Conservation (phyloP, 2,888 invertebrate genomes). For the Cetonia aurata region DNA sequence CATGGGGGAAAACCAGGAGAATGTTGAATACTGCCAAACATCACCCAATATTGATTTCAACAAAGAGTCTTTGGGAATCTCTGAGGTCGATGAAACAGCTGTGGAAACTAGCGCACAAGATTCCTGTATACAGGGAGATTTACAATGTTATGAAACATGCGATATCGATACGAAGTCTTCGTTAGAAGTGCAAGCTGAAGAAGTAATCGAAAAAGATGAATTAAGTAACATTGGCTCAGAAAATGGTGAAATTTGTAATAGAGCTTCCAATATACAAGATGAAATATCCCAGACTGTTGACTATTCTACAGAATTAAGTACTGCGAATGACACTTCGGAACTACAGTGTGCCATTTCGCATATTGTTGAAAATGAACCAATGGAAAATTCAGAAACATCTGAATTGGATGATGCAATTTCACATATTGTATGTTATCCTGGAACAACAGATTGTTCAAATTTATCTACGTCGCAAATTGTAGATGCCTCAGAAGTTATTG, state of each 20-base stretch:
- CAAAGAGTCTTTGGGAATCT: too few relatives aligned
- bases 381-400: constrained; percentile 22
- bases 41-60: too few relatives aligned
- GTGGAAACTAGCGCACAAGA: neutral
- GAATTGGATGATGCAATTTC: constrained; percentile 26
- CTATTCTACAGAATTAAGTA: neutral
- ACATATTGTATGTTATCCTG: constrained; percentile 11
- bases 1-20: neutral
- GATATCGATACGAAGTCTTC: too few relatives aligned
- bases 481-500: constrained; percentile 4
- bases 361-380: constrained; percentile 21
- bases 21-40: too few relatives aligned
- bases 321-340: constrained; percentile 9
- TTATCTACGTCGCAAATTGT: constrained; percentile 9
- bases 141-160: too few relatives aligned
- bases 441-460: neutral
- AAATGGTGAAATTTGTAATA: neutral
- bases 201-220: neutral
- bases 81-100: neutral
- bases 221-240: neutral
- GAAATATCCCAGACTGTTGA: neutral
- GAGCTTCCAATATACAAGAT: constrained; percentile 11
- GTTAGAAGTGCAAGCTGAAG: neutral
- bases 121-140: too few relatives aligned
- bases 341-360: constrained; percentile 30